phyloP scores from a whole-genome alignment of 2,113 vertebrate genomes.

The Chloropsis cyanopogon region DNA sequence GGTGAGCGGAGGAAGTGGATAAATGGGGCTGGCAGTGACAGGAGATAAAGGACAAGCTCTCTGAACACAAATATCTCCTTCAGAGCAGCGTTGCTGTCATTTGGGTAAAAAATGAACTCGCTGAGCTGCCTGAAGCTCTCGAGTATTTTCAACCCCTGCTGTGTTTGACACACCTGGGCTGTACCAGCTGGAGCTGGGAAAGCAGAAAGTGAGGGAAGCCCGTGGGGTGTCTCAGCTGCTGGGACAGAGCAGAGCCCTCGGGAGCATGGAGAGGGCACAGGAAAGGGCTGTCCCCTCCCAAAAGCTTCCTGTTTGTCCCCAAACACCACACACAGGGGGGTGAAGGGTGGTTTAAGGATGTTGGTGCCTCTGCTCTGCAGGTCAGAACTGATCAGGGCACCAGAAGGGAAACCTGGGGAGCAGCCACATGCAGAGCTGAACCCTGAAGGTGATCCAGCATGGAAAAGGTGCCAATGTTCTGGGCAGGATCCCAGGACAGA shows the following conservation, averaged over 20 bases:
- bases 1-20: not conserved
- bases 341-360: accelerated
- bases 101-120: not conserved
- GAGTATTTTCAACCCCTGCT: not conserved
- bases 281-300: not conserved
- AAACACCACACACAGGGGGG: accelerated
- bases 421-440: not conserved
- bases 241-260: not conserved
- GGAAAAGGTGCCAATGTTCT: not conserved
- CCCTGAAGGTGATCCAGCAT: not conserved
- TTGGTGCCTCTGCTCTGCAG: not conserved
- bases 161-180: not conserved
- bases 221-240: not conserved
- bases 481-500: not conserved
- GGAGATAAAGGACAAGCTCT: not conserved
- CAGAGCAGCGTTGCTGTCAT: accelerated
- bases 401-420: not conserved
- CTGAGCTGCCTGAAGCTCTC: not conserved
- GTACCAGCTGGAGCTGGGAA: not conserved
- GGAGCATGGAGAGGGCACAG: not conserved
- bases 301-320: not conserved
- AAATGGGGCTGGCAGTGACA: not conserved
- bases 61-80: not conserved
- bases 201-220: not conserved
- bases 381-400: not conserved